Base-by-base conservation (phyloP, 2,113 vertebrate species). In the Mungos mungo region DNA sequence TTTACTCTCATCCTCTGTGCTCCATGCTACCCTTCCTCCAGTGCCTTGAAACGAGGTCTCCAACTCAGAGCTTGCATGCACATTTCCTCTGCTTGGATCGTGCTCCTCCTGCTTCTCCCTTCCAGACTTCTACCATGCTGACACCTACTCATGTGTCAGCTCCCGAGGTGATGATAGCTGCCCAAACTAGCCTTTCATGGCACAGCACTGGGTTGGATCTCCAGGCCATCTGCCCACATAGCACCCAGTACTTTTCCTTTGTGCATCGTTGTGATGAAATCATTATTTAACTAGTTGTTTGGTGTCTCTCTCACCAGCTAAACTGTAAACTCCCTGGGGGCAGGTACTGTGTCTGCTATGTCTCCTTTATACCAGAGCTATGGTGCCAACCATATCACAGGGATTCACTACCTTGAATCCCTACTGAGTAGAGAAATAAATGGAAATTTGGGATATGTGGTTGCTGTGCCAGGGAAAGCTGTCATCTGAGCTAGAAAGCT, bases 61-160 rank as follows among this genome's bases (percentile, higher is more conserved):
- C 45, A n/a, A 0, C 5, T 12, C 47, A 13, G 27, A 66, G 25
- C 15, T 41, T 1, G 1, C 15, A 0, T 1, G 38, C 16, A 2
- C 31, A 0, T 47, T 19, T 54, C n/a, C 27, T 15, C 4, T n/a
- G 50, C 19, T 19, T 12, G 76, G 11, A 0, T 54, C 23, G 3
- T 54, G 45, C 9, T 65, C 21, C 31, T 57, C 16, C 33, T 4
- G 11, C 33, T 84, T 66, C 47, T 15, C 41, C 52, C 38, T 50
- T 12, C 5, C 4, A 6, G 11, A 12, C 27, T 27, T 19, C 35
- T 63, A n/a, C 76, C 31, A 2, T 2, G 29, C 12, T 38, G 54
- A 69, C 50, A 23, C 0, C 38, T 65, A 7, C 11, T 45, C 7
- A 0, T 0, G 4, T 8, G 14, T 65, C 72, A 54, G 50, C 79